These are phyloP conservation scores for Trypoxylus dichotomus DNA, from an alignment of 1,140 invertebrate species.

Conservation along the genomic window DNA sequence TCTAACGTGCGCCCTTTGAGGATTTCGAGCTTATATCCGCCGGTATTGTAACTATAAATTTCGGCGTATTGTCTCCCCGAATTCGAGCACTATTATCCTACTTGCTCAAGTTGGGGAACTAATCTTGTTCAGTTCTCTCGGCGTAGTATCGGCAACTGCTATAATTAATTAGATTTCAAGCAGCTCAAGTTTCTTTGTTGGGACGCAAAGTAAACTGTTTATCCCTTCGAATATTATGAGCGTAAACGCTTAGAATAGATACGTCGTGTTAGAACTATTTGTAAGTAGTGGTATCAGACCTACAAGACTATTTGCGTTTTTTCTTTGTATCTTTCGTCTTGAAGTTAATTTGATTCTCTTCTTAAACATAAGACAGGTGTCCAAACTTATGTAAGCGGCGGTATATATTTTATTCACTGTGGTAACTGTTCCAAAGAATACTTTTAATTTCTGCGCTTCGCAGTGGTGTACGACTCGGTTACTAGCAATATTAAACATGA, in stretches of 20 bases:
- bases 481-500: too few species aligned
- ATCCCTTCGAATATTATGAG: neutral
- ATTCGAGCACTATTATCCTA: neutral
- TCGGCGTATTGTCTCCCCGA: neutral
- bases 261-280: neutral
- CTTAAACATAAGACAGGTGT: too few species aligned
- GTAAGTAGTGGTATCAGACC: neutral
- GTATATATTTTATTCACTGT: too few species aligned
- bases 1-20: neutral
- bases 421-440: too few species aligned
- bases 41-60: neutral
- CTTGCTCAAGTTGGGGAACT: neutral
- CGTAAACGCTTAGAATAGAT: neutral
- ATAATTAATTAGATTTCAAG: neutral
- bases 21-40: neutral
- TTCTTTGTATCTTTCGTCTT: too few species aligned
- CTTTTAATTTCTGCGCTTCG: too few species aligned
- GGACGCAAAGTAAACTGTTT: neutral
- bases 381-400: too few species aligned
- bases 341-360: too few species aligned
- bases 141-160: neutral
- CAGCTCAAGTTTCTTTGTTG: neutral
- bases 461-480: too few species aligned
- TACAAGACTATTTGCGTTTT: too few species aligned
- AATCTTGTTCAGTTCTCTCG: neutral